These are phyloP conservation scores for Subanguina moxae DNA, from an alignment of 1,140 invertebrate species.

Conservation along the genomic window DNA sequence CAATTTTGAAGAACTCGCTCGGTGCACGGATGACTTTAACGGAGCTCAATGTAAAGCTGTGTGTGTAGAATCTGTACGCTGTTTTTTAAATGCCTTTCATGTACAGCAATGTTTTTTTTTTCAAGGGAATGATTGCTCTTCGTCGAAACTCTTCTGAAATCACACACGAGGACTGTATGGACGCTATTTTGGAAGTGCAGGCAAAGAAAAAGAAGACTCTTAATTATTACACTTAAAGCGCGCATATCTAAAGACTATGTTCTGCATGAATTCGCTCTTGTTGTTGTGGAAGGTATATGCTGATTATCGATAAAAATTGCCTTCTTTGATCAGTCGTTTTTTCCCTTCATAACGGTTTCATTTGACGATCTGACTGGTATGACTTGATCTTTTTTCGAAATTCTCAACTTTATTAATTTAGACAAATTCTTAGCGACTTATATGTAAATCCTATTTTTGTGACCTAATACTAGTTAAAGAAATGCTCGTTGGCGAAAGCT, in stretches of 20 bases:
- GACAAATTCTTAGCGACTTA: no score
- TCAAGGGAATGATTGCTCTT: slow-evolving; percentile 93
- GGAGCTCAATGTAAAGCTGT: slow-evolving; percentile 99
- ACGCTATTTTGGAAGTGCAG: slow-evolving; percentile 98
- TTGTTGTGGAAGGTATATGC: no score
- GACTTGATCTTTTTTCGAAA: no score
- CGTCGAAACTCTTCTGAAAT: slow-evolving; percentile 84
- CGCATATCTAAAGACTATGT: neutral
- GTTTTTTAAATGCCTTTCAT: slow-evolving; percentile 32
- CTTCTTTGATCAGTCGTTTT: no score
- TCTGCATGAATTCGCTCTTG: no score
- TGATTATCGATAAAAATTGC: no score
- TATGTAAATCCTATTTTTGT: no score
- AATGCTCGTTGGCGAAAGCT: no score
- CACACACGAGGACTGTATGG: slow-evolving; percentile 99
- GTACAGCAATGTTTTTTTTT: neutral
- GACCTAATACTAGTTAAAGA: no score
- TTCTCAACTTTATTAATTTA: no score
- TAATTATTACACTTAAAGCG: slow-evolving; percentile 87
- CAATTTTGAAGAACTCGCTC: slow-evolving; percentile 94
- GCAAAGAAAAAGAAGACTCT: slow-evolving; percentile 99
- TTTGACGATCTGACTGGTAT: no score
- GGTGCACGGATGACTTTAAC: slow-evolving; percentile 99
- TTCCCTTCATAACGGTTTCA: no score
- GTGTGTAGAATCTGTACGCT: slow-evolving; percentile 86